These are phyloP conservation scores for Nephrotoma appendiculata DNA, from an alignment of 2,888 invertebrate genomes.

Conservation along the genomic window DNA sequence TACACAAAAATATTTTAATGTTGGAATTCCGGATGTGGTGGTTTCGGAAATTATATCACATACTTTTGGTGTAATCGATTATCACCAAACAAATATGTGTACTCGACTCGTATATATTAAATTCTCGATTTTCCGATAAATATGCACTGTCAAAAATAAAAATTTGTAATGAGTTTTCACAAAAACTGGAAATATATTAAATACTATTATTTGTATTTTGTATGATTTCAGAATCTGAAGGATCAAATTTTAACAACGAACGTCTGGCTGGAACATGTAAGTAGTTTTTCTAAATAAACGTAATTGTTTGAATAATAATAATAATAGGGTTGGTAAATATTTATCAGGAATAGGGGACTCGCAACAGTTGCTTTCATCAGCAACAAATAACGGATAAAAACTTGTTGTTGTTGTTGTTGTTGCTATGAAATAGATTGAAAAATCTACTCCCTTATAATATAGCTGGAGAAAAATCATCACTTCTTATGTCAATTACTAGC, in stretches of 20 bases:
- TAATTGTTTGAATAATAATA: too few relatives aligned
- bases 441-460: too few relatives aligned
- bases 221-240: conserved; percentile 71
- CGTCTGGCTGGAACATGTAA: conserved; percentile 89
- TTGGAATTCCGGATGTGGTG: neutral
- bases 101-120: neutral
- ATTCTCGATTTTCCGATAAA: conserved; percentile 1
- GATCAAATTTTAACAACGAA: conserved; percentile 90
- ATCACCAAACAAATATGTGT: neutral
- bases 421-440: too few relatives aligned
- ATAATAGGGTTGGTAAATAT: too few relatives aligned
- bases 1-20: neutral
- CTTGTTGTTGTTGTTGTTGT: too few relatives aligned
- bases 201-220: conserved; percentile 10
- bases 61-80: neutral
- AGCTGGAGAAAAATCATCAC: too few relatives aligned
- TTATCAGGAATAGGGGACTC: too few relatives aligned
- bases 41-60: neutral
- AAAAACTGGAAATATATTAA: neutral
- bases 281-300: conserved; percentile 24
- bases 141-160: neutral
- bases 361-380: too few relatives aligned
- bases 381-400: too few relatives aligned
- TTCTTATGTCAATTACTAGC: too few relatives aligned
- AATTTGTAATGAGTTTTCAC: neutral